phyloP scores from a whole-genome alignment of 2,888 invertebrate species.

The Ecdyonurus torrentis region DNA sequence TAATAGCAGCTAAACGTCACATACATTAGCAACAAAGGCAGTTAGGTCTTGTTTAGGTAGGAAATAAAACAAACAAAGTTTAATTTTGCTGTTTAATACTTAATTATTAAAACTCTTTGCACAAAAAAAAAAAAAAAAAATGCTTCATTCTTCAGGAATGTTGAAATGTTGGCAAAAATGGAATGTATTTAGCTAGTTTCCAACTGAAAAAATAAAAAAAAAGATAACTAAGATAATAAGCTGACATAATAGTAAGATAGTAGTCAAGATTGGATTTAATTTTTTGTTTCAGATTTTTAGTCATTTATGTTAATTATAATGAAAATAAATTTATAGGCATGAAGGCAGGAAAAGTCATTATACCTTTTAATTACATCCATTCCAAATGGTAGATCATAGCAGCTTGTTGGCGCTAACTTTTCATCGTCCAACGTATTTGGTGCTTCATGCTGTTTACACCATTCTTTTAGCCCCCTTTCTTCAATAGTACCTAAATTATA shows the following conservation, averaged over 20 bases:
- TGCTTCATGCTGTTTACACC: conserved; percentile 53
- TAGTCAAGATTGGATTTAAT: too few species aligned
- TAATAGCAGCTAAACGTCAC: too few species aligned
- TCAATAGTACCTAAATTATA: conserved; percentile 51
- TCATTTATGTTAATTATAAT: too few species aligned
- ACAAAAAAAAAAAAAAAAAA: background rate
- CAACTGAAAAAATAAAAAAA: conserved; percentile 36
- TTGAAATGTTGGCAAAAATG: conserved; percentile 53
- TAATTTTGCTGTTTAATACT: background rate
- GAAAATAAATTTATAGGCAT: too few species aligned
- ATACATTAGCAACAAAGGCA: too few species aligned
- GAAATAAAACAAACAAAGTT: background rate
- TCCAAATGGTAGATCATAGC: conserved; percentile 55
- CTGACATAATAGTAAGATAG: too few species aligned
- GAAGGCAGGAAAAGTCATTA: too few species aligned
- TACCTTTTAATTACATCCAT: conserved; percentile 45
- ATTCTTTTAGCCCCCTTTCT: conserved; percentile 57
- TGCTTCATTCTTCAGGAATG: conserved; percentile 26
- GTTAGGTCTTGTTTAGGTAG: background rate
- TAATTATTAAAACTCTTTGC: background rate
- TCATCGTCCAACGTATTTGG: conserved; percentile 19
- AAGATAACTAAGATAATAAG: too few species aligned
- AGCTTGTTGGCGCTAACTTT: conserved; percentile 30
- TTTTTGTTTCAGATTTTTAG: too few species aligned
- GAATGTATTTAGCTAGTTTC: conserved; percentile 48